Evolutionary conservation across 2,113 vertebrate genomes (phyloP).

Genomic region (Melanostigma gelatinosum): DNA sequence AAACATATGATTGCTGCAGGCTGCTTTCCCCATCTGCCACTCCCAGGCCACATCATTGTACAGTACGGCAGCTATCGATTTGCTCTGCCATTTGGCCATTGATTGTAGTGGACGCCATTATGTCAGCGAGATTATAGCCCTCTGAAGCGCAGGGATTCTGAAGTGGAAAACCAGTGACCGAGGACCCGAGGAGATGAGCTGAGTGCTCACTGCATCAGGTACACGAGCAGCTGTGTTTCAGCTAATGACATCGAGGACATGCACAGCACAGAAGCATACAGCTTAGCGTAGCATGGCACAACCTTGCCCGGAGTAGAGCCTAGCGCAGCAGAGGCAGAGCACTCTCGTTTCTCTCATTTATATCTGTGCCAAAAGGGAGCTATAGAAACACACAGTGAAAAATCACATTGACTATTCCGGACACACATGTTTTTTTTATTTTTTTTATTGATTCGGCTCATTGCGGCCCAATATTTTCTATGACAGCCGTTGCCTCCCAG

Average conservation of each 20-base stretch:
- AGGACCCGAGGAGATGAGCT: constrained; percentile 62
- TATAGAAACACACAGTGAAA: constrained; percentile 35
- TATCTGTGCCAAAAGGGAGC: constrained; percentile 34
- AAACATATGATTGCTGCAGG: constrained; percentile 44
- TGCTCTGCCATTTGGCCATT: constrained; percentile 73
- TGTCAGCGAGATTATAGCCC: constrained; percentile 76
- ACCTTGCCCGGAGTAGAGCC: constrained; percentile 39
- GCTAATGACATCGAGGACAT: constrained; percentile 48
- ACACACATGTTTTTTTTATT: not conserved
- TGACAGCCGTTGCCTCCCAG: constrained; percentile 58
- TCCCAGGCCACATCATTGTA: constrained; percentile 59
- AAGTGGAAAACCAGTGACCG: constrained; percentile 64
- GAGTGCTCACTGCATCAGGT: constrained; percentile 61
- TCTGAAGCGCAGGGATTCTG: constrained; percentile 56
- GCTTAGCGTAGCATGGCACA: constrained; percentile 32
- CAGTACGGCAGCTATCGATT: constrained; percentile 72
- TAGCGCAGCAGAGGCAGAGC: constrained; percentile 43
- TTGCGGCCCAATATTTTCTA: constrained; percentile 56
- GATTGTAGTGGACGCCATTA: constrained; percentile 79
- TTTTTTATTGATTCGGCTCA: constrained; percentile 45
- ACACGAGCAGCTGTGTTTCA: constrained; percentile 68
- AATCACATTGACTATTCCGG: constrained; percentile 46
- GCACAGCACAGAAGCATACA: not conserved
- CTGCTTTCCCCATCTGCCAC: constrained; percentile 22
- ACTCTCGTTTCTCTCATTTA: constrained; percentile 48